Evolutionary conservation across 2,888 invertebrate genomes (phyloP), one percentile per base, ranked within the genome.

Genomic region (Lithodes maja): DNA sequence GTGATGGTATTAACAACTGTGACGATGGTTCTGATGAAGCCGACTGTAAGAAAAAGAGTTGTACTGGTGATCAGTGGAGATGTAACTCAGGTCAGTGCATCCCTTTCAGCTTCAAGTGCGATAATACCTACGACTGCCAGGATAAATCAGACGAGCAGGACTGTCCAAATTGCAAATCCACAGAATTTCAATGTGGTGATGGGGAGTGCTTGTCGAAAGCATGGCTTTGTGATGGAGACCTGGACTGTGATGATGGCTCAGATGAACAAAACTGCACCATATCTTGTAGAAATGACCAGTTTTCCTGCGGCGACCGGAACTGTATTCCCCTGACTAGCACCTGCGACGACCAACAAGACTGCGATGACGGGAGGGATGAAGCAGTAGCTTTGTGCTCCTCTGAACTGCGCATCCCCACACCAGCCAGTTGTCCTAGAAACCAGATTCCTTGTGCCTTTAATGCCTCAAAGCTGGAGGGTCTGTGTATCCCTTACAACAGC

Each of bases 311-410:
- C n/a, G n/a, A n/a, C 17, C 7, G n/a, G 3, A 3, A 9, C 71
- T 71, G 71, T 71, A n/a, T 71, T n/a, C n/a, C 71, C 3, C 12
- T 71, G 7, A 49, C 1, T 49, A 50, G 1, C 52, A 49, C n/a
- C 3, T 82, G 82, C 17, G 69, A 82, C 68, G 82, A 69, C 52
- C 52, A 69, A 12, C 15, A 2, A 49, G 82, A 82, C 52, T 82
- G 82, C 49, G 15, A 61, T 2, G 82, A 82, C 68, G 82, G 82
- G n/a, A 82, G 3, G 7, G 82, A 82, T 52, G 82, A 82, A 50
- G 55, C 7, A n/a, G 15, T 12, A 12, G 7, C 55, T 15, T 61
- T 82, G 68, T 82, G 82, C 7, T 17, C 71, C 3, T 33, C 33
- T 33, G 17, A 71, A 71, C 15, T 12, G 12, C 5, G 61, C 61